Evolutionary conservation across 1,140 invertebrate species (phyloP), one percentile per base, ranked within the genome.

Genomic region (Aphelenchoides besseyi): DNA sequence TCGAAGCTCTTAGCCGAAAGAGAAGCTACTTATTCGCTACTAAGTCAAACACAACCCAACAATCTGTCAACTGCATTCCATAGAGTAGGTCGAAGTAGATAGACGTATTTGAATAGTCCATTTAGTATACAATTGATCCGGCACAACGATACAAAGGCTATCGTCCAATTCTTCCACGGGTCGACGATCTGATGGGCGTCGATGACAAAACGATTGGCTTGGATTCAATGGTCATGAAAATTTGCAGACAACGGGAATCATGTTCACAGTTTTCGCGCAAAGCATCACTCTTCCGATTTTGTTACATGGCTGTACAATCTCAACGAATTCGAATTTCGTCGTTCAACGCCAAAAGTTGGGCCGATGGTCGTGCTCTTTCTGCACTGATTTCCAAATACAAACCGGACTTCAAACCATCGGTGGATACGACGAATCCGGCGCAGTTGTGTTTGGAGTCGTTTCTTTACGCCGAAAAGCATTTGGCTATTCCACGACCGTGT

Each of bases 1-100:
- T 75, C 87, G 3, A 78, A 87, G 71, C 85, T 86, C 0, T 87
- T 98, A 8, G 93, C 94, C 0, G 95, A 98, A 85, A 87, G 95
- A 30, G 95, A 98, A 86, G 93, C 91, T 62, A 92, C 97, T 74
- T 98, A 97, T 85, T 88, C 92, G 73, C 86, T 92, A 30, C 85
- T 92, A 79, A 92, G 91, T 66, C 95, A 98, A 89, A 97, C 95
- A 0, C 97, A 93, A 0, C 93, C 94, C 0, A 93, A 97, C 85
- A 97, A 97, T 84, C 87, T 97, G 23, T 91, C 91, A 79, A 91
- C 93, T 79, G 92, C 95, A 3, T 33, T 76, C 41, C 59, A 69
- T 59, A 29, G 69, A 32, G 55, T 59, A 59, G 16, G 55, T n/a
- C 29, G 16, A 2, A 12, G 29, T n/a, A 18, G 1, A 8, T 41